A percentile compares a stretch with the other conserved stretches of the same genome.
Evolutionary conservation across 2,113 vertebrate species (phyloP).

Genomic region (Regulus satrapa): DNA sequence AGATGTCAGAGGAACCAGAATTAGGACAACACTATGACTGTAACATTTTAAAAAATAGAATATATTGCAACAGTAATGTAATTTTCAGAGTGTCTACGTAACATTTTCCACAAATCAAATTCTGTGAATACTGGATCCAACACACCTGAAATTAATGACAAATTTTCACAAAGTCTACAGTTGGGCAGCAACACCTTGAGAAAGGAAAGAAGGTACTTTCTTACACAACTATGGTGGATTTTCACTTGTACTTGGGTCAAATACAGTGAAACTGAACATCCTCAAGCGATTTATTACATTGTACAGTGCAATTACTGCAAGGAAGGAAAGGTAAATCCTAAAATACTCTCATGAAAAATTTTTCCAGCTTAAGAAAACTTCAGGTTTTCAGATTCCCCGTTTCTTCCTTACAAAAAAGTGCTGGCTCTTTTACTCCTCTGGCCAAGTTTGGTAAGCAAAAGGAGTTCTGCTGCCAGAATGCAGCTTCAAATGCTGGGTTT

Average conservation of each 20-base stretch:
- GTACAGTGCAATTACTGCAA: not conserved
- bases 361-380: not conserved
- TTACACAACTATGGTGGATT: not conserved
- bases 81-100: not conserved
- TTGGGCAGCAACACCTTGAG: not conserved
- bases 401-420: not conserved
- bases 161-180: not conserved
- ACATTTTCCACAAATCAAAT: not conserved
- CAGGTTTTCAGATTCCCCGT: not conserved
- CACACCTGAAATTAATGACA: not conserved
- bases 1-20: not conserved
- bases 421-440: not conserved
- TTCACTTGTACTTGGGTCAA: not conserved
- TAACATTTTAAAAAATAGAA: not conserved
- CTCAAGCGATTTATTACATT: not conserved
- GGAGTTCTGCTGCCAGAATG: not conserved
- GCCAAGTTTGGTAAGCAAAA: not conserved
- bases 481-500: not conserved
- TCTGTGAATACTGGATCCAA: not conserved
- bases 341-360: not conserved
- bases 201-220: not conserved
- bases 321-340: not conserved
- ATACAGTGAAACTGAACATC: not conserved
- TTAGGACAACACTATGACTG: not conserved
- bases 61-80: not conserved